Base-by-base conservation (phyloP, 1,140 invertebrate species). In the Penaeus indicus region DNA sequence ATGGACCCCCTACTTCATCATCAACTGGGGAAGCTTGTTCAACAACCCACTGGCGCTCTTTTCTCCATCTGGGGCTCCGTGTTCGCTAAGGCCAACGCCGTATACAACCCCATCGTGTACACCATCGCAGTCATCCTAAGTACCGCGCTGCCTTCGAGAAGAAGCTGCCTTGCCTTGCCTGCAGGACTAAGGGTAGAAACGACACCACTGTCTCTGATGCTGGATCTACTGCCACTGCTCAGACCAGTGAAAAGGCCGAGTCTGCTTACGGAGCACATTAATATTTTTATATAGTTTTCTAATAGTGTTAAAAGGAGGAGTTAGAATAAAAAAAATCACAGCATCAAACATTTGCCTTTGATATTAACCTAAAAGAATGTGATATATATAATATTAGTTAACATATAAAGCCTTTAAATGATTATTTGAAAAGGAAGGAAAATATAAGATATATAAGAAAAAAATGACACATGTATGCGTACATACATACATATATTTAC, bases 41-140 rank as follows among this genome's bases (percentile, higher is more conserved):
- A 32, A 1, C 77, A 78, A 54, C 16, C 32, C 77, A 19, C 13
- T 4, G 16, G 47, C 1, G 22, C 77, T 78, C 77, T 22, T 13
- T 8, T 47, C 77, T 78, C 32, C 32, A 32, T 32, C 32, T 32
- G 32, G 32, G 32, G 32, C 32, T 32, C 32, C 2, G 32, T 32
- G 77, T 78, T 78, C 77, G 77, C 77, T 19, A 78, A 78, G 77
- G 77, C 38, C 42, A 78, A 78, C 77, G 77, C 77, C 25, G 77
- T 78, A n/a, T 78, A 78, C 77, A 78, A 78, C 77, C 77, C 77
- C 18, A 47, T 78, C 21, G 77, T 78, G 77, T 78, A 78, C 42
- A 54, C 77, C 77, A 78, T 78, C 32, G 2, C 77, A 78, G 77
- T 54, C 77, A 78, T 54, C 77, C 77, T 32, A 78, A 47, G 77